Conservation (phyloP, 2,797 vertebrate genomes). For the Harpagifer antarcticus region DNA sequence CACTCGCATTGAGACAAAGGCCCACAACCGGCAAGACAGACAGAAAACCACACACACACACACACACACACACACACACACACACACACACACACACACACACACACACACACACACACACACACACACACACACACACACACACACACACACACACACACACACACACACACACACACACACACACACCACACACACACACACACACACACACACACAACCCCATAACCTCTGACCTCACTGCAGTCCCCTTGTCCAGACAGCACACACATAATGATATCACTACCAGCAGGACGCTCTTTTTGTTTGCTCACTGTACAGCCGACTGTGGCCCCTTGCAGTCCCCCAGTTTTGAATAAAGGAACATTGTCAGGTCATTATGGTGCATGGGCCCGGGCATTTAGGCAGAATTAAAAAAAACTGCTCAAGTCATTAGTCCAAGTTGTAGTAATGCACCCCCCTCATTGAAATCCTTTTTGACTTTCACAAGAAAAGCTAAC, state of each 20-base stretch:
- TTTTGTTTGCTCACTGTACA: constrained; percentile 68
- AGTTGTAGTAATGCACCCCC: background rate
- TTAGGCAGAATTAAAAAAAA: background rate
- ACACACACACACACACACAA: constrained; percentile 43
- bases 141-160: constrained; percentile 28
- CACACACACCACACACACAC: constrained; percentile 40
- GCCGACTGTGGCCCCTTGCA: constrained; percentile 21
- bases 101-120: constrained; percentile 42
- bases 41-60: constrained; percentile 39
- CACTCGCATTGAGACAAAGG: constrained; percentile 50
- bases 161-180: constrained; percentile 37
- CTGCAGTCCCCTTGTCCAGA: constrained; percentile 60
- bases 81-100: constrained; percentile 26
- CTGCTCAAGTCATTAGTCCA: background rate
- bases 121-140: constrained; percentile 32
- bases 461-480: background rate
- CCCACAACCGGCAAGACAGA: constrained; percentile 36
- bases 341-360: constrained; percentile 27
- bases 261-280: constrained; percentile 84
- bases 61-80: constrained; percentile 32
- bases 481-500: background rate
- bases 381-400: constrained; percentile 9
- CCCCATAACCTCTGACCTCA: constrained; percentile 58
- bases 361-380: constrained; percentile 20
- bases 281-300: constrained; percentile 80